phyloP scores from a whole-genome alignment of 2,113 vertebrate genomes.

The Amazona guildingii region DNA sequence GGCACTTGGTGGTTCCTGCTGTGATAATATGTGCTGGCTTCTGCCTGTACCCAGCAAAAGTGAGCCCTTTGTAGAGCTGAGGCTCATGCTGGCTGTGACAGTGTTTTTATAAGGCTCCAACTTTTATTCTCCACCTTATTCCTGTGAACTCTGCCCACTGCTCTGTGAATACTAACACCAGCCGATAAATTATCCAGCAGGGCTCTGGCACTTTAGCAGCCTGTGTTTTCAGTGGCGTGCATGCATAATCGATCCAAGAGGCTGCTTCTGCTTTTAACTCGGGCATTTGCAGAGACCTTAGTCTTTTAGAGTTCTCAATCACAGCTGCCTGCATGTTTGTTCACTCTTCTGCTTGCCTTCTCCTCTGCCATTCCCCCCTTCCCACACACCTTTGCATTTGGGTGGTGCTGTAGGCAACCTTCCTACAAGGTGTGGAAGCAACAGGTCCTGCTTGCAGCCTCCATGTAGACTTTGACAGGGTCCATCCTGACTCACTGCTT shows the following conservation, averaged over 20 bases:
- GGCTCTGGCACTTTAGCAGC: slow-evolving; percentile 59
- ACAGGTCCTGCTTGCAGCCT: neutral
- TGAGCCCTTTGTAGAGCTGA: neutral
- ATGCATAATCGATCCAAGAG: slow-evolving; percentile 70
- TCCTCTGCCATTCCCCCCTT: neutral
- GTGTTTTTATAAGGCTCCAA: slow-evolving; percentile 57
- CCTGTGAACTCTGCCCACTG: slow-evolving; percentile 69
- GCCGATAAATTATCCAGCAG: slow-evolving; percentile 75
- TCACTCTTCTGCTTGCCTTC: neutral
- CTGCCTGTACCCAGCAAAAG: neutral
- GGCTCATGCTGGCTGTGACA: neutral
- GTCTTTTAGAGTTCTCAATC: slow-evolving; percentile 31
- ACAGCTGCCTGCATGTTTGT: neutral
- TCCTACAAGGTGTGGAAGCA: neutral
- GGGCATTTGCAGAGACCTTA: slow-evolving; percentile 54
- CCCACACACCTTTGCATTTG: neutral
- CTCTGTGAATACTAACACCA: slow-evolving; percentile 64
- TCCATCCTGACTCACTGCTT: neutral
- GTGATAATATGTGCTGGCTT: neutral
- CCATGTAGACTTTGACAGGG: neutral
- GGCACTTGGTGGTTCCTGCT: neutral
- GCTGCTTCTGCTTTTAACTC: slow-evolving; percentile 68
- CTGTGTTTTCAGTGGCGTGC: slow-evolving; percentile 57
- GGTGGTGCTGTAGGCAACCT: neutral
- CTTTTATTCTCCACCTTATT: slow-evolving; percentile 53